Evolutionary conservation across 2,113 vertebrate genomes (phyloP), one percentile per base, ranked within the genome.

Genomic region (Malurus alboscapulatus): DNA sequence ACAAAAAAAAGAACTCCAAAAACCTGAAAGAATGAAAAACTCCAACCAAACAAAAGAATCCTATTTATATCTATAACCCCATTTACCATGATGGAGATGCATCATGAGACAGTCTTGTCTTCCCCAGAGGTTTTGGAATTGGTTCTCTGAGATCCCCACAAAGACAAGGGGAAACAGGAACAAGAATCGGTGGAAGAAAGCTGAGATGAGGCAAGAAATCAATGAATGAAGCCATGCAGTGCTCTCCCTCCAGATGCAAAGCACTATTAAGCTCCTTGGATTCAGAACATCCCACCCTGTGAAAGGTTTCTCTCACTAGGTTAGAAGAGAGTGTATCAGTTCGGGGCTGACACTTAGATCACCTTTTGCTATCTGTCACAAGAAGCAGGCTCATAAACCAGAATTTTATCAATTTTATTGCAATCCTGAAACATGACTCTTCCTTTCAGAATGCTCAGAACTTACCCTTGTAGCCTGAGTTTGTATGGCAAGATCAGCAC

Each of bases 221-320:
- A 6, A 1, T 14, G 22, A 74, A 55, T 15, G 34, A 44, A 63
- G 30, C 54, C 8, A 44, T 0, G 0, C 44, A 5, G 12, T 32
- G 18, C 15, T 54, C 5, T 89, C 34, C 62, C 12, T 34, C 18
- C 27, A 84, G 40, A 30, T 40, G 22, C 19, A 42, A 75, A 81
- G 45, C 29, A 69, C 18, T 44, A 3, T 27, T 51, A 55, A 90
- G n/a, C n/a, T 67, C 13, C 50, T 62, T 53, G 29, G 47, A 32
- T 29, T 36, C 16, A 80, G 30, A 62, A 32, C 8, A 25, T 36
- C 30, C 44, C 32, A 40, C 3, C 3, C 29, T 65, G 10, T 38
- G 30, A 16, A 21, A 77, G 21, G 4, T 55, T 92, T 83, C 30
- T 83, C 45, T 72, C 45, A 24, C 13, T 32, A 50, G 32, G 29